These are phyloP conservation scores for Aporophyla nigra DNA, from an alignment of 2,888 invertebrate genomes.

Conservation along the genomic window DNA sequence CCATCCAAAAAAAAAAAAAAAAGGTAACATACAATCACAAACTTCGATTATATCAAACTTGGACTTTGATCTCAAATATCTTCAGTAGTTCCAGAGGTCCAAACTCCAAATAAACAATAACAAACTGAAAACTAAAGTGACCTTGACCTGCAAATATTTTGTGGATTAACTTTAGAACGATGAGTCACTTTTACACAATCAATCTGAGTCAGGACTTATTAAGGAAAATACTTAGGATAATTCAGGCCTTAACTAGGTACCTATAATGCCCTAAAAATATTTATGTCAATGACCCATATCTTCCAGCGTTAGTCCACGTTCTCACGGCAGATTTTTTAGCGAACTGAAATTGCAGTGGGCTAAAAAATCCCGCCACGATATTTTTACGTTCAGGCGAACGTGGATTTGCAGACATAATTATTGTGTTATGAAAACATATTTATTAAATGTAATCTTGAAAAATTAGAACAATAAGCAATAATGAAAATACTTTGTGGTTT, in stretches of 20 bases:
- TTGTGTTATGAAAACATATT: slow-evolving; percentile 1
- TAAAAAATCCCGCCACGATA: no score
- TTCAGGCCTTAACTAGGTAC: slow-evolving; percentile 25
- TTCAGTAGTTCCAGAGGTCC: slow-evolving; percentile 3
- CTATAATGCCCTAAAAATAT: neutral
- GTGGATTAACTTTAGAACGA: slow-evolving; percentile 7
- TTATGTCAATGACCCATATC: neutral
- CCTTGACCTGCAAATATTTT: neutral
- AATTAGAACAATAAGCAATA: slow-evolving; percentile 38
- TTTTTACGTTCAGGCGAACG: no score
- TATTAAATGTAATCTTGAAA: slow-evolving; percentile 3
- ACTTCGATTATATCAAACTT: neutral
- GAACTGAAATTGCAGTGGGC: no score
- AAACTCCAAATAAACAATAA: slow-evolving; percentile 44
- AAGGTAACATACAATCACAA: neutral
- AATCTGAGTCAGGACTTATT: slow-evolving; percentile 11
- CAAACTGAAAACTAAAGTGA: slow-evolving; percentile 22
- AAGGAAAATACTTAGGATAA: slow-evolving; percentile 32
- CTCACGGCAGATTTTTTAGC: no score
- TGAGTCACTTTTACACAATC: slow-evolving; percentile 21
- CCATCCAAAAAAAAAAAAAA: no score
- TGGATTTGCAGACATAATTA: neutral
- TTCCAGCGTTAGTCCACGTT: neutral
- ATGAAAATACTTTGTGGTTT: slow-evolving; percentile 44
- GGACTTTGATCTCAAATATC: slow-evolving; percentile 1